Conservation (phyloP, 2,797 vertebrate genomes). For the Notoglanidium macrostoma region DNA sequence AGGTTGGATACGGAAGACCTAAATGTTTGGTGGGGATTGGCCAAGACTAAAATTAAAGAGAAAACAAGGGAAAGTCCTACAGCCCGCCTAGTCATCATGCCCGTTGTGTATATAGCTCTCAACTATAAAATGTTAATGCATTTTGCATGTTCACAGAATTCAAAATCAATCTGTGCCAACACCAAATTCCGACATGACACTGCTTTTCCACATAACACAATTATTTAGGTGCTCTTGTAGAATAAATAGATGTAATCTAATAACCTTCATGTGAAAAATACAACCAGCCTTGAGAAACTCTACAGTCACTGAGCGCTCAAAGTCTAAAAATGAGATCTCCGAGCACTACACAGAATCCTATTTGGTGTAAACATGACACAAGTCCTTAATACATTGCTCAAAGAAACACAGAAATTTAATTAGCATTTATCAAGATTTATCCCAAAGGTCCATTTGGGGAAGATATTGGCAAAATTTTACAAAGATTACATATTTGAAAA, state of each 20-base stretch:
- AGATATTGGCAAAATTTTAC: not conserved
- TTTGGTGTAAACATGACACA: not conserved
- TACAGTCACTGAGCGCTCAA: not conserved
- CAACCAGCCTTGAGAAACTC: not conserved
- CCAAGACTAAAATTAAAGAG: too few relatives aligned
- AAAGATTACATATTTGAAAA: not conserved
- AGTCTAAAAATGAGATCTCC: not conserved
- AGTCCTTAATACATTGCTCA: not conserved
- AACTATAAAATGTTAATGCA: not conserved
- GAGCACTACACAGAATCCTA: not conserved
- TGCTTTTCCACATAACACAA: not conserved
- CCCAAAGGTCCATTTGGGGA: not conserved
- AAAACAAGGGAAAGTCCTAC: not conserved
- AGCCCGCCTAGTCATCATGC: not conserved
- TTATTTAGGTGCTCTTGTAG: not conserved
- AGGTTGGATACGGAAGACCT: not conserved
- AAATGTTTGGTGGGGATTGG: not conserved
- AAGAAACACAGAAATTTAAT: conserved; percentile 7
- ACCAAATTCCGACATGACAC: not conserved
- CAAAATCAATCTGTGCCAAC: not conserved
- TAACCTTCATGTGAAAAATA: conserved; percentile 1
- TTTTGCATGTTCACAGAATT: not conserved
- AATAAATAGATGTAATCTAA: conserved; percentile 18
- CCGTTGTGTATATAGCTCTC: not conserved
- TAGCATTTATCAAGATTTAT: not conserved